Percentiles rank a stretch among this genome's conserved stretches.
Conservation (phyloP, 1,140 invertebrate genomes). For the Penaeus japonicus region DNA sequence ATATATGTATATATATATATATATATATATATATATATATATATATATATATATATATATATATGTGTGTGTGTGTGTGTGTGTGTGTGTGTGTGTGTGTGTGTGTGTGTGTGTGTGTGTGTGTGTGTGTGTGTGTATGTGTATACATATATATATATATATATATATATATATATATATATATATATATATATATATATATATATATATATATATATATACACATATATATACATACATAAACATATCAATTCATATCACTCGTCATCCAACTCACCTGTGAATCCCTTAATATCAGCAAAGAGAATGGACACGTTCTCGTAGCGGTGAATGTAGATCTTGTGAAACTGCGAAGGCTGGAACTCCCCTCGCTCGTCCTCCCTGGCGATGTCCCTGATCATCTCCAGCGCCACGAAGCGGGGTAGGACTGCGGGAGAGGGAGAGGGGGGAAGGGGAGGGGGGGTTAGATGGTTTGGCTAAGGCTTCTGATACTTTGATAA, state of each 20-base stretch:
- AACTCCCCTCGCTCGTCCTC: conserved; percentile 76
- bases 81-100: too few relatives aligned
- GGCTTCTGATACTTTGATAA: too few relatives aligned
- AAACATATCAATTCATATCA: conserved; percentile 36
- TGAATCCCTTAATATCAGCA: conserved; percentile 98
- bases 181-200: too few relatives aligned
- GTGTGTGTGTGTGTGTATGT: too few relatives aligned
- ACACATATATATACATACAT: not conserved
- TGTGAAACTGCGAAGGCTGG: conserved; percentile 89
- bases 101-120: too few relatives aligned
- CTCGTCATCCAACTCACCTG: conserved; percentile 72
- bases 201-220: not conserved
- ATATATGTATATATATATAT: too few relatives aligned
- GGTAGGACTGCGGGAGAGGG: conserved; percentile 81
- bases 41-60: too few relatives aligned
- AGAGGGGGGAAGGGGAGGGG: too few relatives aligned
- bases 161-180: too few relatives aligned
- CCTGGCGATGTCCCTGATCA: conserved; percentile 85
- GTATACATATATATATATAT: too few relatives aligned
- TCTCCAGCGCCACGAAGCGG: conserved; percentile 93
- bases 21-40: too few relatives aligned
- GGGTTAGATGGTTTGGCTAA: not conserved
- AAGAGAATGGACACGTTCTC: conserved; percentile 98
- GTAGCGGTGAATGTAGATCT: conserved; percentile 96
- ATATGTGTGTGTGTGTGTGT: too few relatives aligned